phyloP scores from a whole-genome alignment of 2,888 invertebrate genomes.

The Nemotelus pantherinus region DNA sequence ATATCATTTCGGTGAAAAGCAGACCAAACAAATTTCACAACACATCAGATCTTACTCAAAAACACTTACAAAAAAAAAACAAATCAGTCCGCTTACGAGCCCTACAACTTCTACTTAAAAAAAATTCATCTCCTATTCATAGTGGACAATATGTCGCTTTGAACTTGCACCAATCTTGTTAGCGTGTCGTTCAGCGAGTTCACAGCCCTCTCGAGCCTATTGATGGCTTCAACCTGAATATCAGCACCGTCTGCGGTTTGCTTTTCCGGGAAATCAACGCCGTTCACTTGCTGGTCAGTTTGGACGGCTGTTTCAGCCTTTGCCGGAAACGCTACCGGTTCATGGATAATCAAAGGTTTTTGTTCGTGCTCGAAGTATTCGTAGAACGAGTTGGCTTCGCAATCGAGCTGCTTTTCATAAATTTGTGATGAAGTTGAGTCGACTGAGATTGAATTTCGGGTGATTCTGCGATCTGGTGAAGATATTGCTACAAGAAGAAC shows the following conservation, averaged over 20 bases:
- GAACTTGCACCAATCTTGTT: slow-evolving; percentile 27
- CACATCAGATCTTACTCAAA: too few relatives aligned
- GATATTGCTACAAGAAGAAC: not conserved
- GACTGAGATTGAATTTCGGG: slow-evolving; percentile 23
- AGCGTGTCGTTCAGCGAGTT: slow-evolving; percentile 36
- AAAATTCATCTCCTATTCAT: slow-evolving; percentile 31
- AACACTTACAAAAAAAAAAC: too few relatives aligned
- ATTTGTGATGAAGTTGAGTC: slow-evolving; percentile 31
- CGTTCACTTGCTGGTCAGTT: not conserved
- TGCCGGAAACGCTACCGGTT: not conserved
- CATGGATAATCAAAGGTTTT: slow-evolving; percentile 22
- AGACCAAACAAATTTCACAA: too few relatives aligned
- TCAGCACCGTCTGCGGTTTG: not conserved
- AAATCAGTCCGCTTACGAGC: too few relatives aligned
- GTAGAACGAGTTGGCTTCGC: slow-evolving; percentile 28
- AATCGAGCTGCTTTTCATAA: slow-evolving; percentile 26
- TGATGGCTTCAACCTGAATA: slow-evolving; percentile 23
- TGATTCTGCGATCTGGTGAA: slow-evolving; percentile 14
- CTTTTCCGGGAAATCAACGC: not conserved
- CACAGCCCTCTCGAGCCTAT: slow-evolving; percentile 26
- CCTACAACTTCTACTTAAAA: too few relatives aligned
- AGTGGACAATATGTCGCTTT: slow-evolving; percentile 18
- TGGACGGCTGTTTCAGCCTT: not conserved
- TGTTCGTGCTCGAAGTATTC: slow-evolving; percentile 28
- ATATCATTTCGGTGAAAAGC: too few relatives aligned